Evolutionary conservation across 2,797 vertebrate species (phyloP).

Genomic region (Uromys caudimaculatus): DNA sequence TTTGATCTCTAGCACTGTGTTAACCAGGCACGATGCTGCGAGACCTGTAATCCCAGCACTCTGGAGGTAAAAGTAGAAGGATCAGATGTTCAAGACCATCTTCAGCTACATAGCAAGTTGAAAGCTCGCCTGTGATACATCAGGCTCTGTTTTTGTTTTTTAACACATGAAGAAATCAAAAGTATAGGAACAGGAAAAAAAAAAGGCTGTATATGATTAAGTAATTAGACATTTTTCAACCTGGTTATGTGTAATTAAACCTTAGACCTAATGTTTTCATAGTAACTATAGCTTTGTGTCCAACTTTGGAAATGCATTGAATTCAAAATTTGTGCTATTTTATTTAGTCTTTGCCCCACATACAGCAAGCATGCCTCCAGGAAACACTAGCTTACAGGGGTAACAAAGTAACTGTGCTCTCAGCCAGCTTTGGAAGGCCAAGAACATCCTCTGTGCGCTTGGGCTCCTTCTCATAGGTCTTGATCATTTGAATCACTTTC

Average conservation of each 20-base stretch:
- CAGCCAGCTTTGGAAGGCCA: not conserved
- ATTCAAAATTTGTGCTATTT: not conserved
- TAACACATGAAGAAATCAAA: not conserved
- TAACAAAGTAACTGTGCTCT: not conserved
- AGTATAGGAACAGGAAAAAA: not conserved
- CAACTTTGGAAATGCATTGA: not conserved
- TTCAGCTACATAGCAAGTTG: not conserved
- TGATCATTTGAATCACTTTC: not conserved
- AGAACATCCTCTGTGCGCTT: not conserved
- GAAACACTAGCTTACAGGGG: not conserved
- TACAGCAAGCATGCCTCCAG: not conserved
- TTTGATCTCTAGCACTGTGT: not conserved
- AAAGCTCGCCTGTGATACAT: not conserved
- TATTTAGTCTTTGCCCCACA: not conserved
- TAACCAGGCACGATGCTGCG: not conserved
- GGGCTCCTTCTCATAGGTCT: conserved; percentile 4
- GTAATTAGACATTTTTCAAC: not conserved
- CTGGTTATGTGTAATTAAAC: not conserved
- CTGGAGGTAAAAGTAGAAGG: not conserved
- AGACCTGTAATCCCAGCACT: not conserved
- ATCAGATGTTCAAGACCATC: not conserved
- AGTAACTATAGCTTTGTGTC: not conserved
- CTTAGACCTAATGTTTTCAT: not conserved
- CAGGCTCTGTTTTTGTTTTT: not conserved
- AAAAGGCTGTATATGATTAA: not conserved